Evolutionary conservation across 1,140 invertebrate genomes (phyloP).

Genomic region (Drosophila athabasca): DNA sequence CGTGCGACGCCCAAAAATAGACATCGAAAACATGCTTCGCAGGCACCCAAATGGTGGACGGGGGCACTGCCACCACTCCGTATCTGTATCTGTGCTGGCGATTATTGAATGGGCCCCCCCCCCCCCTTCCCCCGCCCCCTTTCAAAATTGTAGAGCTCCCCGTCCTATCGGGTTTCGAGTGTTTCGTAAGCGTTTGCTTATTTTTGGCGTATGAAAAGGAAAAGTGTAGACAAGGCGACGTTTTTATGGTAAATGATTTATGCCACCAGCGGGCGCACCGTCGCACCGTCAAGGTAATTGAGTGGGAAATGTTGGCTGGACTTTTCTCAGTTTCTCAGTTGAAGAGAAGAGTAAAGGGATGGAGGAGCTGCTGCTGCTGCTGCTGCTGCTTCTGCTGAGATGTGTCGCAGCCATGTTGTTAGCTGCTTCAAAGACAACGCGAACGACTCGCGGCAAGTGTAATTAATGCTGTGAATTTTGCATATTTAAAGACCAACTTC

Average conservation of each 20-base stretch:
- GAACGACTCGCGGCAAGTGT: slow-evolving; percentile 71
- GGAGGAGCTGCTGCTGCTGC: neutral
- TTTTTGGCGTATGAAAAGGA: slow-evolving; percentile 80
- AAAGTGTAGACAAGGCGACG: slow-evolving; percentile 77
- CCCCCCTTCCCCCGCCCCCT: neutral
- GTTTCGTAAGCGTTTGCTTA: slow-evolving; percentile 76
- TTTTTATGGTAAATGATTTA: slow-evolving; percentile 81
- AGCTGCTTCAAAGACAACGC: slow-evolving; percentile 74
- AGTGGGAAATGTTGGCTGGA: slow-evolving; percentile 69
- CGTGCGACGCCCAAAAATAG: slow-evolving; percentile 79
- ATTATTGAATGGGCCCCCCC: slow-evolving; percentile 66
- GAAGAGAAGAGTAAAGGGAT: slow-evolving; percentile 20
- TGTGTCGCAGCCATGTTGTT: slow-evolving; percentile 62
- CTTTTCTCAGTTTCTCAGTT: slow-evolving; percentile 27
- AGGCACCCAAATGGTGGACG: slow-evolving; percentile 26
- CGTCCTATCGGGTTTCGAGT: slow-evolving; percentile 54
- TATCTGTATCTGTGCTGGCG: slow-evolving; percentile 52
- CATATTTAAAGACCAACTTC: slow-evolving; percentile 72
- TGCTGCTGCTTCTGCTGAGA: neutral
- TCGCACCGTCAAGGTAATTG: slow-evolving; percentile 76
- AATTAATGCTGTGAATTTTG: slow-evolving; percentile 81
- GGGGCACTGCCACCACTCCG: slow-evolving; percentile 31
- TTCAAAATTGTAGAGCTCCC: neutral
- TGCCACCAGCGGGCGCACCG: slow-evolving; percentile 67
- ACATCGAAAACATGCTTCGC: slow-evolving; percentile 65